A percentile compares a stretch with the other conserved stretches of the same genome.
Evolutionary conservation across 2,888 invertebrate species (phyloP).

Genomic region (Brenthis daphne): DNA sequence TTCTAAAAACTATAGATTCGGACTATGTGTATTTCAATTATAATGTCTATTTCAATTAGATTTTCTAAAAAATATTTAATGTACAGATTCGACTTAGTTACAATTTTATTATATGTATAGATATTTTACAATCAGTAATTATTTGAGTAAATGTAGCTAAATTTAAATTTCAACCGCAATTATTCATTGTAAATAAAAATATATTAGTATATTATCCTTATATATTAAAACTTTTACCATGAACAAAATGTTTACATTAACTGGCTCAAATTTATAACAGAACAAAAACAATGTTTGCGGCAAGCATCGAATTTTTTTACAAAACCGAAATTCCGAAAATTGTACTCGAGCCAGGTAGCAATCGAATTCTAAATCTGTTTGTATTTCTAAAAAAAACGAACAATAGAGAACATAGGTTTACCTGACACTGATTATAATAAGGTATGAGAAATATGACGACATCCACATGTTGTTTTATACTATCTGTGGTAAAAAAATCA

Average conservation of each 20-base stretch:
- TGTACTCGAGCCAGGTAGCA: constrained; percentile 78
- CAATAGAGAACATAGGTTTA: constrained; percentile 70
- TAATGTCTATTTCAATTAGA: too few species aligned
- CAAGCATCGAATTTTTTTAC: constrained; percentile 72
- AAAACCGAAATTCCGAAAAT: constrained; percentile 74
- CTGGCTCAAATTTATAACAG: constrained; percentile 46
- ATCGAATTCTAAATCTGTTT: constrained; percentile 74
- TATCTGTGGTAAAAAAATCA: constrained; percentile 43
- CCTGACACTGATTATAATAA: constrained; percentile 79
- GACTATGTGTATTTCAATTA: too few species aligned
- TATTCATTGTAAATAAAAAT: too few species aligned
- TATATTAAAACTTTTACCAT: too few species aligned
- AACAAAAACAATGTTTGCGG: constrained; percentile 81
- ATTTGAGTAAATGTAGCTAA: too few species aligned
- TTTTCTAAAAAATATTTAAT: too few species aligned
- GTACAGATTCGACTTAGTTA: too few species aligned
- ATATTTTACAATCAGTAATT: too few species aligned
- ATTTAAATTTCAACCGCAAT: too few species aligned
- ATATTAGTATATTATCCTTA: too few species aligned
- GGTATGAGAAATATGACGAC: constrained; percentile 77
- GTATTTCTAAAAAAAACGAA: constrained; percentile 76
- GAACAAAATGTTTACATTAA: constrained; percentile 29
- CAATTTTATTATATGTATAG: too few species aligned
- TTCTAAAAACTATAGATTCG: too few species aligned
- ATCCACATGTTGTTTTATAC: constrained; percentile 67